Evolutionary conservation across 2,797 vertebrate species (phyloP), one percentile per base, ranked within the genome.

Genomic region (Notolepis coatsorum): DNA sequence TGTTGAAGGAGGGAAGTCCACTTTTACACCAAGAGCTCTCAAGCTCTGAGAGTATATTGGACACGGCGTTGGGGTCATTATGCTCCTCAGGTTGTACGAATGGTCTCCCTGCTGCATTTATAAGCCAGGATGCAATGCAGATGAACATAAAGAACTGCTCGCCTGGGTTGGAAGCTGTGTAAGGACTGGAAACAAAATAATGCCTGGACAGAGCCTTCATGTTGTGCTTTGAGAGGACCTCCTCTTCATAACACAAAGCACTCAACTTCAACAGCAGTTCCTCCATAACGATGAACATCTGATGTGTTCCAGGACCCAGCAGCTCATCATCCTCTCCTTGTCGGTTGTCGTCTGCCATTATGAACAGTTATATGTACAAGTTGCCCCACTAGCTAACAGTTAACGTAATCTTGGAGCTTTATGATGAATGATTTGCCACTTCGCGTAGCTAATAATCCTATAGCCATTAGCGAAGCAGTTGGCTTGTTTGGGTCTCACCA

Each of bases 131-230:
- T 0, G 97, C 93, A 1, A 97, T 89, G 0, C 89, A 88, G 67
- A 93, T 94, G 79, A 99, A 99, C 95, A 96, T 93, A 71, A 92
- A 98, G 90, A 98, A 99, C 85, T 99, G 97, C 80, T 99, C 97
- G 0, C 97, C 97, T 0, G 97, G 91, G 62, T 99, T 99, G 70
- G 93, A 95, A 2, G 89, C 85, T 68, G 96, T 82, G 53, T 79
- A 90, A 0, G 90, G 80, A 54, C 87, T 91, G 30, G 89, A 89
- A 1, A 97, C 96, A 65, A 99, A 99, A 84, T 98, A 98, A 80
- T 97, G 96, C 80, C 97, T 95, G 85, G 92, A 95, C 5, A 95
- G 82, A 7, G 92, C 87, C 73, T 96, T 95, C 94, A 98, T 94
- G 88, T 96, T 96, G 91, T 94, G 95, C 48, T 91, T 95, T 53